Evolutionary conservation across 2,113 vertebrate genomes (phyloP).

Genomic region (Chlorocebus sabaeus): DNA sequence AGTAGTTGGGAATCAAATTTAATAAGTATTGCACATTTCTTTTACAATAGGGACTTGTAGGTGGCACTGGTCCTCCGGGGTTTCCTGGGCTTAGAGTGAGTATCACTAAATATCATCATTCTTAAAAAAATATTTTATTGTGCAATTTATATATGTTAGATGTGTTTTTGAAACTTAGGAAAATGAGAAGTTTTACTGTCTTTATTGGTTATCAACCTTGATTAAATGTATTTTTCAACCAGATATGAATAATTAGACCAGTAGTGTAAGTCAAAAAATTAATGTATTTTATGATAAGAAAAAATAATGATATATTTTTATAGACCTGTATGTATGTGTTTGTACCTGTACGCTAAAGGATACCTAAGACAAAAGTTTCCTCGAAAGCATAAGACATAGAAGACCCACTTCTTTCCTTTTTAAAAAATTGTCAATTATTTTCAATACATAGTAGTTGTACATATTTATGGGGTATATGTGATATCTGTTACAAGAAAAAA

Average conservation of each 20-base stretch:
- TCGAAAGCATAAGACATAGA: neutral
- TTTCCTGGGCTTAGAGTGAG: constrained; percentile 97
- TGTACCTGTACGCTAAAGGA: neutral
- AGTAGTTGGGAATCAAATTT: neutral
- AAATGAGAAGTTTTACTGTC: neutral
- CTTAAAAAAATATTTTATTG: neutral
- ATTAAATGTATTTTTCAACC: neutral
- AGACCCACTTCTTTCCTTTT: neutral
- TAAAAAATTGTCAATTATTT: neutral
- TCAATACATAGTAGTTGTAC: neutral
- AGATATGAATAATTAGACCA: neutral
- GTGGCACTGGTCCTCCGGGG: constrained; percentile 90
- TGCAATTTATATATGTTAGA: constrained; percentile 2
- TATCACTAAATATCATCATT: constrained; percentile 57
- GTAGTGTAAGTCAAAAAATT: neutral
- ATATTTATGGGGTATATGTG: neutral
- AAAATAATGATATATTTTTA: neutral
- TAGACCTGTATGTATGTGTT: neutral
- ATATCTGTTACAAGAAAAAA: neutral
- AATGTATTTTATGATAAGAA: neutral
- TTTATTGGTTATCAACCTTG: neutral
- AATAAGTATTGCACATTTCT: constrained; percentile 40
- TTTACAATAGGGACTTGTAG: constrained; percentile 88
- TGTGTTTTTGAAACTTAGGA: neutral
- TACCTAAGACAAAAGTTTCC: neutral